Conservation (phyloP, 2,113 vertebrate genomes). For the Plectropomus leopardus region DNA sequence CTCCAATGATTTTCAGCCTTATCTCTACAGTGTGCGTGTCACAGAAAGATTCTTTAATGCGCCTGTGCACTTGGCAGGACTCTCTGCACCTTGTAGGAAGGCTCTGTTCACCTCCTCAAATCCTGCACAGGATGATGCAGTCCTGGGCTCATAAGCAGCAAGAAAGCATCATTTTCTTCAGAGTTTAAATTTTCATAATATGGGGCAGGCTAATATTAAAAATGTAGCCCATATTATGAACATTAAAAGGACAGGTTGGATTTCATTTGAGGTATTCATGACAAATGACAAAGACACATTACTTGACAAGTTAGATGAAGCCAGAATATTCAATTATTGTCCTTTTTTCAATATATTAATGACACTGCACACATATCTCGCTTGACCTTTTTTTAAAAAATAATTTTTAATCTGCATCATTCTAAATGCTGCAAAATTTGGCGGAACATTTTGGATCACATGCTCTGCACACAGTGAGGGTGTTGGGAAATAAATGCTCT, state of each 20-base stretch:
- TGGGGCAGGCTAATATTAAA: background rate
- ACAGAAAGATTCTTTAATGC: conserved; percentile 63
- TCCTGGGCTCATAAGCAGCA: conserved; percentile 3
- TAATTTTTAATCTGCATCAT: background rate
- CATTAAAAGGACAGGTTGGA: background rate
- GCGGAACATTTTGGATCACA: background rate
- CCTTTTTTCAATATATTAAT: background rate
- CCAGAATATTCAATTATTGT: background rate
- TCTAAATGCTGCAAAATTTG: background rate
- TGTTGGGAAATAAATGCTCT: background rate
- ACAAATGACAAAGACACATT: background rate
- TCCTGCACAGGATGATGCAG: conserved; percentile 32
- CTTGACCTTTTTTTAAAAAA: background rate
- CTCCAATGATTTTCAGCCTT: conserved; percentile 67
- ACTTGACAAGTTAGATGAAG: background rate
- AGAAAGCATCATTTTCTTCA: conserved; percentile 8
- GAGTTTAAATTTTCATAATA: conserved; percentile 11
- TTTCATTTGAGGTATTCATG: background rate
- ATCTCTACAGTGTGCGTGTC: conserved; percentile 56
- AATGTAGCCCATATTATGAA: background rate
- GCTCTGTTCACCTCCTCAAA: conserved; percentile 30
- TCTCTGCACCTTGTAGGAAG: conserved; percentile 42
- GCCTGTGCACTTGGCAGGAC: conserved; percentile 53
- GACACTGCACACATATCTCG: background rate
- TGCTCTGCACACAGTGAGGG: background rate